These are phyloP conservation scores for Hylia prasina DNA, from an alignment of 2,113 vertebrate species.

Conservation along the genomic window DNA sequence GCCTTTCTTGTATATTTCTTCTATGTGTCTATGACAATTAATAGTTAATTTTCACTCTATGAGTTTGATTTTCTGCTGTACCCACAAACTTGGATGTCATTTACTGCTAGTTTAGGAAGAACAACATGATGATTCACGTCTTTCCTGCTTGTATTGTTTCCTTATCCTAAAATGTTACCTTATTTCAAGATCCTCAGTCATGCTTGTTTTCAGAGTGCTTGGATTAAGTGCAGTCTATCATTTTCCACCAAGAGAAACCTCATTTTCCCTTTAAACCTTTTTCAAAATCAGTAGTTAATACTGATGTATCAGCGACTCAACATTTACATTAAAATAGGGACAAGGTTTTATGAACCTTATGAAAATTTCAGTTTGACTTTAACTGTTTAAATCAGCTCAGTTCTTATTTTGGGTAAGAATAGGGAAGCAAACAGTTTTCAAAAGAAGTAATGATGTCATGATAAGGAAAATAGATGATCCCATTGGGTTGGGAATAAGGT, in stretches of 20 bases:
- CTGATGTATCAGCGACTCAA: background rate
- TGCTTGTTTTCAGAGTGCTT: background rate
- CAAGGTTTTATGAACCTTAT: background rate
- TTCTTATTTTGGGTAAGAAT: background rate
- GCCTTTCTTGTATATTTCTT: background rate
- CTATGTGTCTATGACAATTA: background rate
- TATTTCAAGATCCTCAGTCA: background rate
- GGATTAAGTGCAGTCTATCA: background rate
- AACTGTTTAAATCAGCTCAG: background rate
- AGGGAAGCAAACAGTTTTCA: background rate
- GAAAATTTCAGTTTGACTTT: background rate
- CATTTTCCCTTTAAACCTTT: background rate
- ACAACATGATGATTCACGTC: background rate
- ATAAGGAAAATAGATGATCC: background rate
- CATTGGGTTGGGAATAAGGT: background rate
- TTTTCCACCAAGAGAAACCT: background rate
- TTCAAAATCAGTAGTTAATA: background rate
- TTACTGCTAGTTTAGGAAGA: background rate
- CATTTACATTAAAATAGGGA: background rate
- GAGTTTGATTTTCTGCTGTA: background rate
- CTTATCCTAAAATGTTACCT: background rate
- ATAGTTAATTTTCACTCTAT: background rate
- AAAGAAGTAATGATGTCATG: background rate
- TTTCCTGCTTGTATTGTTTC: background rate
- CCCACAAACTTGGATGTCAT: background rate